These are phyloP conservation scores for Brenthis ino DNA, from an alignment of 2,888 invertebrate genomes.

Conservation along the genomic window DNA sequence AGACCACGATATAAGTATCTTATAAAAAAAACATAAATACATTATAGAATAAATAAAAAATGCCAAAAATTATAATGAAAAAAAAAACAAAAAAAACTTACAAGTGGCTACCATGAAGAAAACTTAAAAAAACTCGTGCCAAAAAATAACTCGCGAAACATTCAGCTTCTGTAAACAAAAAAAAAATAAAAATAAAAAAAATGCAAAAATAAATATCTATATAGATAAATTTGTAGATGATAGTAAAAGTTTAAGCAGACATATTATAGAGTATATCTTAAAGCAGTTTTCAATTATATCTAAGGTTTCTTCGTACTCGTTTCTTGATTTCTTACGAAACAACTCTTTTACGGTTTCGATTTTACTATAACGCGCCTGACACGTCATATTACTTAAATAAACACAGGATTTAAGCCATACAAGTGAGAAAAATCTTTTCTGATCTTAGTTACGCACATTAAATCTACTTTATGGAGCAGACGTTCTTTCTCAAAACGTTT, in stretches of 20 bases:
- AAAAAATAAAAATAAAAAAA: conserved; percentile 56
- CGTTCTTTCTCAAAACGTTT: neutral
- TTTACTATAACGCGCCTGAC: neutral
- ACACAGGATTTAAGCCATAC: conserved; percentile 4
- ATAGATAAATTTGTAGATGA: neutral
- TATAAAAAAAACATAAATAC: conserved; percentile 11
- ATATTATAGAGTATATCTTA: neutral
- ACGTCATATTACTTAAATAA: neutral
- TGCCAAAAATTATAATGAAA: conserved; percentile 49
- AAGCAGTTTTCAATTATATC: neutral
- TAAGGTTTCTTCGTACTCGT: neutral
- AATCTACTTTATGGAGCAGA: conserved; percentile 5
- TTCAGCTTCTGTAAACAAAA: conserved; percentile 70
- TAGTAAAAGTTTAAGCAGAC: too few species aligned
- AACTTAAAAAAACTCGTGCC: conserved; percentile 65
- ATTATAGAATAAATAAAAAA: conserved; percentile 32
- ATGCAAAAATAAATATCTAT: conserved; percentile 40
- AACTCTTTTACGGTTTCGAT: conserved; percentile 11
- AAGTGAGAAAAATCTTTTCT: conserved; percentile 10
- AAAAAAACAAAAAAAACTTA: conserved; percentile 74
- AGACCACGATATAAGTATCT: conserved; percentile 9
- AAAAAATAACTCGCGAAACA: conserved; percentile 56
- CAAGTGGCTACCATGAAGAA: conserved; percentile 81
- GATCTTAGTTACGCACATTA: conserved; percentile 5
- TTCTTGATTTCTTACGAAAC: conserved; percentile 8